phyloP scores from a whole-genome alignment of 2,888 invertebrate genomes.

The Luffia ferchaultella region DNA sequence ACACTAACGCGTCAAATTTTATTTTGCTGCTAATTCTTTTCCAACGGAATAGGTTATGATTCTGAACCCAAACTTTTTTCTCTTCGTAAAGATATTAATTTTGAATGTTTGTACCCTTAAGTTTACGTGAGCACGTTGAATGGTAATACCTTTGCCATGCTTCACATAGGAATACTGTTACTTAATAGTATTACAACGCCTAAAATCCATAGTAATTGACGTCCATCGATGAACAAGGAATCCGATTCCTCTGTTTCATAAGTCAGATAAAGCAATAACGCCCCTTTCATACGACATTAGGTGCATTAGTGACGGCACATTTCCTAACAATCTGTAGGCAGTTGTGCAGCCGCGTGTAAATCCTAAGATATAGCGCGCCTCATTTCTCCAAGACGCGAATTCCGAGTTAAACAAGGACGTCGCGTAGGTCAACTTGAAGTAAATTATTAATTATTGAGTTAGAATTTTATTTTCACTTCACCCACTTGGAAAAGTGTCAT shows the following conservation, averaged over 20 bases:
- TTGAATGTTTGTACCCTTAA: no score
- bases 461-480: constrained; percentile 8
- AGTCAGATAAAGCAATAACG: constrained; percentile 52
- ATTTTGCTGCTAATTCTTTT: no score
- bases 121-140: no score
- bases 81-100: no score
- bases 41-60: no score
- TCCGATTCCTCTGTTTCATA: not conserved
- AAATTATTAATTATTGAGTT: constrained; percentile 9
- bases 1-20: no score
- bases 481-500: no score
- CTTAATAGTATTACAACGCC: no score
- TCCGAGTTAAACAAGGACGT: constrained; percentile 13
- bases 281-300: constrained; percentile 65
- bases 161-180: no score
- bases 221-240: not conserved
- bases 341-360: constrained; percentile 56
- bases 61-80: no score
- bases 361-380: constrained; percentile 61
- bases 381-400: constrained; percentile 44
- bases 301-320: constrained; percentile 63
- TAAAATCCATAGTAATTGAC: no score
- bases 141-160: no score
- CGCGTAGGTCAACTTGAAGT: constrained; percentile 17
- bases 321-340: constrained; percentile 58